phyloP scores from a whole-genome alignment of 2,797 vertebrate species.

The Clarias pachynema region DNA sequence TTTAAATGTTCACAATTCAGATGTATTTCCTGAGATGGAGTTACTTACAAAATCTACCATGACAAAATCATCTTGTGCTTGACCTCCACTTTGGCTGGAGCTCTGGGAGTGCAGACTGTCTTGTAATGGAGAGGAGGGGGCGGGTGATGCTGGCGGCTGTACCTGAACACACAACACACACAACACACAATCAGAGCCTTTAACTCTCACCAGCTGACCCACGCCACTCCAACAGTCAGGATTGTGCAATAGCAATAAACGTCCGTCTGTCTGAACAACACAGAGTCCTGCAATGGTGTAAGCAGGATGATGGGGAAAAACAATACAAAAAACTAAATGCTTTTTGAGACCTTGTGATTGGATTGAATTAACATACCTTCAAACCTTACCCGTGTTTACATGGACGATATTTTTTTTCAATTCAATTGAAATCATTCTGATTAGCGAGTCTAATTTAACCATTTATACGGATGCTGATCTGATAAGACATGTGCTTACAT shows the following conservation, averaged over 20 bases:
- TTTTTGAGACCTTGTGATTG: not conserved
- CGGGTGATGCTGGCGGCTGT: slow-evolving; percentile 89
- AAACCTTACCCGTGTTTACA: not conserved
- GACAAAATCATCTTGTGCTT: slow-evolving; percentile 92
- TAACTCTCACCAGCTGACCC: not conserved
- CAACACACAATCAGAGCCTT: not conserved
- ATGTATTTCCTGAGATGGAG: not conserved
- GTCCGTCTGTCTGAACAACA: not conserved
- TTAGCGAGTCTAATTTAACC: no score
- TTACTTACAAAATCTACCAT: slow-evolving; percentile 95
- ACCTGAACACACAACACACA: slow-evolving; percentile 71
- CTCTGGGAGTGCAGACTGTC: slow-evolving; percentile 91
- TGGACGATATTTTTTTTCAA: no score
- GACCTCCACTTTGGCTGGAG: slow-evolving; percentile 86
- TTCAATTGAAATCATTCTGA: no score
- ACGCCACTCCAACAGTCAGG: not conserved
- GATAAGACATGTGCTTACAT: no score
- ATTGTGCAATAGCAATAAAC: not conserved
- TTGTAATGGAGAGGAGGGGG: slow-evolving; percentile 85
- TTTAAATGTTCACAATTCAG: no score
- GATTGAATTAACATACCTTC: not conserved
- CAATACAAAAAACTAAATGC: not conserved
- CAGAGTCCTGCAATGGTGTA: not conserved
- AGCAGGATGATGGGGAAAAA: no score
- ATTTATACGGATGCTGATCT: no score